These are phyloP conservation scores for Otus sunia DNA, from an alignment of 2,113 vertebrate genomes.

Conservation along the genomic window DNA sequence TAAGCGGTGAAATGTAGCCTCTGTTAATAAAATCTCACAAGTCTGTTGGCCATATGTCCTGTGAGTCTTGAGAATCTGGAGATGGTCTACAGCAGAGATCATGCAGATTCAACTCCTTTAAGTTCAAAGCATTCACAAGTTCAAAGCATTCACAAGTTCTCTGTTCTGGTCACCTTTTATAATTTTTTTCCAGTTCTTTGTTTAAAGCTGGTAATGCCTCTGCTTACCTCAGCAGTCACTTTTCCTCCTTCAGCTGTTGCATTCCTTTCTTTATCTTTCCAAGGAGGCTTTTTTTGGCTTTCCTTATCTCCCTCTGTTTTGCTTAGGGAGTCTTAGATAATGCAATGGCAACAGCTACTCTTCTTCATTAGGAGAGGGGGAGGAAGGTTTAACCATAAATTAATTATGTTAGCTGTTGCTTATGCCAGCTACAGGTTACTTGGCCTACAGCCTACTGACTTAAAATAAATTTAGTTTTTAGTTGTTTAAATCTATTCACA, in stretches of 20 bases:
- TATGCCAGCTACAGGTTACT: neutral
- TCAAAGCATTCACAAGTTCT: conserved; percentile 51
- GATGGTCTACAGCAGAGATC: conserved; percentile 50
- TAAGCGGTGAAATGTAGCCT: neutral
- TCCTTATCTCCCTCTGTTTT: conserved; percentile 41
- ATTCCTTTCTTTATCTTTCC: conserved; percentile 52
- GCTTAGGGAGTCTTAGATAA: conserved; percentile 25
- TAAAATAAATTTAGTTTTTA: neutral
- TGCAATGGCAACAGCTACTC: neutral
- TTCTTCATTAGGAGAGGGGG: neutral
- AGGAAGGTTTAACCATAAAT: neutral
- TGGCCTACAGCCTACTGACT: neutral
- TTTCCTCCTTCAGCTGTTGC: conserved; percentile 10
- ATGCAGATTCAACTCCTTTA: conserved; percentile 20
- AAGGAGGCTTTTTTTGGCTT: neutral
- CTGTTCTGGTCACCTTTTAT: conserved; percentile 30
- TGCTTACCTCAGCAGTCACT: conserved; percentile 18
- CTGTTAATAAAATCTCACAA: conserved; percentile 11
- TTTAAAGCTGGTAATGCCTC: conserved; percentile 35
- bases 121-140: conserved; percentile 61
- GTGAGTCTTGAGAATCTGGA: neutral
- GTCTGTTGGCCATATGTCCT: conserved; percentile 52
- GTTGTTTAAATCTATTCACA: neutral
- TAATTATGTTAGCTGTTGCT: neutral
- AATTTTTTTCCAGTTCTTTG: neutral